Percentiles rank a stretch among this genome's conserved stretches.
Conservation (phyloP, 2,888 invertebrate species). For the Heliconius hortense region DNA sequence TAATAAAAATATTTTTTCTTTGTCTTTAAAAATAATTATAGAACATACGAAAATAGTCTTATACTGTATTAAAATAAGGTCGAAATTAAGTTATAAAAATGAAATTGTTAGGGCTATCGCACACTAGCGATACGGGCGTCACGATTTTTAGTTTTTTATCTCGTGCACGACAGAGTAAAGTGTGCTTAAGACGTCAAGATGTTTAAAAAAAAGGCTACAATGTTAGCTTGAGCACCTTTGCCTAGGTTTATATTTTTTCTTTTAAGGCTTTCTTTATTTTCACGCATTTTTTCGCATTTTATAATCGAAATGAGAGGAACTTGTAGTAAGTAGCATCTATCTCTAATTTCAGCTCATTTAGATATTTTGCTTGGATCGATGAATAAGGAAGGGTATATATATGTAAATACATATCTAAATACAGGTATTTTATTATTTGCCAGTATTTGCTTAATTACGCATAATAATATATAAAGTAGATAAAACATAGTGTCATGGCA, state of each 20-base stretch:
- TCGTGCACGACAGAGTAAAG: conserved; percentile 36
- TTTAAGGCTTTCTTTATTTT: background rate
- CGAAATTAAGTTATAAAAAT: background rate
- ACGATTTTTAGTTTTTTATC: conserved; percentile 40
- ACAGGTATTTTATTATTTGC: too few species aligned
- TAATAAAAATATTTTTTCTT: background rate
- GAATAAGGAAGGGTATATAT: too few species aligned
- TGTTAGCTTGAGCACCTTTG: conserved; percentile 11
- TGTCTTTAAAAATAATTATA: background rate
- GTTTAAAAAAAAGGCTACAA: conserved; percentile 31
- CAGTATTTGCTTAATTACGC: too few species aligned
- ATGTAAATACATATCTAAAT: too few species aligned
- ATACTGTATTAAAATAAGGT: background rate
- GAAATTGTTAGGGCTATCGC: conserved; percentile 39
- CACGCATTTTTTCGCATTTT: background rate
- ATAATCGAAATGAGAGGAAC: background rate
- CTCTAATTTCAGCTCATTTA: background rate
- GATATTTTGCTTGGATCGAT: too few species aligned
- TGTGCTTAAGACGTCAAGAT: conserved; percentile 35
- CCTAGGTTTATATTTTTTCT: conserved; percentile 11
- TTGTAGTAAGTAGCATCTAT: background rate
- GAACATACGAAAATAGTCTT: conserved; percentile 1
- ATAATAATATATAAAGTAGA: too few species aligned
- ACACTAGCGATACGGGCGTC: conserved; percentile 37
- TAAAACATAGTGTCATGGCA: background rate